Evolutionary conservation across 2,113 vertebrate genomes (phyloP).

Genomic region (Hemibagrus wyckioides): DNA sequence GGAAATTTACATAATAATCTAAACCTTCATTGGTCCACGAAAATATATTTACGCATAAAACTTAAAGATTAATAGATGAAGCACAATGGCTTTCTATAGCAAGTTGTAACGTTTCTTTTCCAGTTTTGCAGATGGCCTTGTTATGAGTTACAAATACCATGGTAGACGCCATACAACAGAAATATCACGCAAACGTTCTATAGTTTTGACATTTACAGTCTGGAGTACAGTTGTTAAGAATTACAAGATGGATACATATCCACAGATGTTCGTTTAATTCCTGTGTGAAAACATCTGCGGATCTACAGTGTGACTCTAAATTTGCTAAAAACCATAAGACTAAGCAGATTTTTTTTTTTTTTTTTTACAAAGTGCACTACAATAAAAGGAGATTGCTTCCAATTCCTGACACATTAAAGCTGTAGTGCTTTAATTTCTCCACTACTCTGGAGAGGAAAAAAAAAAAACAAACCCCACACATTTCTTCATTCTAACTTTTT

Average conservation of each 20-base stretch:
- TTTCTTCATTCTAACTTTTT: conserved; percentile 43
- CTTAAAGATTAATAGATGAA: not conserved
- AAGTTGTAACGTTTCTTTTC: not conserved
- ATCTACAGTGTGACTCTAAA: not conserved
- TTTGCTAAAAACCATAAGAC: not conserved
- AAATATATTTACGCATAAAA: not conserved
- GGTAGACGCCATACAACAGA: conserved; percentile 45
- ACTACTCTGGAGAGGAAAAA: conserved; percentile 35
- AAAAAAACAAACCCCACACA: conserved; percentile 40
- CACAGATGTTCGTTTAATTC: not conserved
- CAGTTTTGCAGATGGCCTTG: not conserved
- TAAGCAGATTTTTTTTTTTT: not conserved
- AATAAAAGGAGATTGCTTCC: conserved; percentile 31
- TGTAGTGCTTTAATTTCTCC: conserved; percentile 43
- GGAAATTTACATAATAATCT: not conserved
- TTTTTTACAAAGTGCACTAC: not conserved
- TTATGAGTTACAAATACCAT: conserved; percentile 43
- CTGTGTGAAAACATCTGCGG: not conserved
- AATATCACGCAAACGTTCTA: not conserved
- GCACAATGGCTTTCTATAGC: not conserved
- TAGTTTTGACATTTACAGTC: not conserved
- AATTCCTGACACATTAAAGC: conserved; percentile 48
- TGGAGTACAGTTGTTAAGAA: not conserved
- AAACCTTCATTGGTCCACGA: not conserved
- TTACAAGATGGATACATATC: not conserved